These are phyloP conservation scores for Ammospiza caudacuta DNA, from an alignment of 2,113 vertebrate species.

Conservation along the genomic window DNA sequence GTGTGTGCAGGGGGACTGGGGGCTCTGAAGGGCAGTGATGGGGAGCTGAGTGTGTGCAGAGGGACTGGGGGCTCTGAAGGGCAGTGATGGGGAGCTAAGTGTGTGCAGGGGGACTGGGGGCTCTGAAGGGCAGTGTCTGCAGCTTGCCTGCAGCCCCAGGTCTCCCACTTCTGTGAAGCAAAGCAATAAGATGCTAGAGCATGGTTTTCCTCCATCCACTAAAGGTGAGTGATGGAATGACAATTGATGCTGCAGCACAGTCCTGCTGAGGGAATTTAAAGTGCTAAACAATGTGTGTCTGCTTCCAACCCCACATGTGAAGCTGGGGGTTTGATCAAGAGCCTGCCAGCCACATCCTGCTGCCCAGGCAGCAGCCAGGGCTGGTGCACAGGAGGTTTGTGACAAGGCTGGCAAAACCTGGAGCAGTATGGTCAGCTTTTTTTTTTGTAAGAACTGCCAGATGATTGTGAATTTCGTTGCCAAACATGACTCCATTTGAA, in stretches of 20 bases:
- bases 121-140: not conserved
- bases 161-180: not conserved
- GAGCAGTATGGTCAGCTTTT: not conserved
- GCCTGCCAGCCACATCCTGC: not conserved
- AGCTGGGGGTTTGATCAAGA: not conserved
- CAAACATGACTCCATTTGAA: conserved; percentile 42
- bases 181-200: not conserved
- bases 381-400: not conserved
- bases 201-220: accelerated
- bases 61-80: accelerated
- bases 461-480: conserved; percentile 23
- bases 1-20: accelerated
- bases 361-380: not conserved
- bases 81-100: not conserved
- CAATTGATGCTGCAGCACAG: not conserved
- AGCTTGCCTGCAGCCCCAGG: not conserved
- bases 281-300: not conserved
- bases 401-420: not conserved
- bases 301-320: not conserved
- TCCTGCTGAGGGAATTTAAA: conserved; percentile 1
- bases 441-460: conserved; percentile 9
- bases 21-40: too few relatives aligned
- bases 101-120: accelerated
- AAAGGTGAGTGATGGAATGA: not conserved
- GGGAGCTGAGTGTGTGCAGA: not conserved